A percentile compares a stretch with the other conserved stretches of the same genome.
phyloP scores from a whole-genome alignment of 2,888 invertebrate species.

The Chirona hameri region DNA sequence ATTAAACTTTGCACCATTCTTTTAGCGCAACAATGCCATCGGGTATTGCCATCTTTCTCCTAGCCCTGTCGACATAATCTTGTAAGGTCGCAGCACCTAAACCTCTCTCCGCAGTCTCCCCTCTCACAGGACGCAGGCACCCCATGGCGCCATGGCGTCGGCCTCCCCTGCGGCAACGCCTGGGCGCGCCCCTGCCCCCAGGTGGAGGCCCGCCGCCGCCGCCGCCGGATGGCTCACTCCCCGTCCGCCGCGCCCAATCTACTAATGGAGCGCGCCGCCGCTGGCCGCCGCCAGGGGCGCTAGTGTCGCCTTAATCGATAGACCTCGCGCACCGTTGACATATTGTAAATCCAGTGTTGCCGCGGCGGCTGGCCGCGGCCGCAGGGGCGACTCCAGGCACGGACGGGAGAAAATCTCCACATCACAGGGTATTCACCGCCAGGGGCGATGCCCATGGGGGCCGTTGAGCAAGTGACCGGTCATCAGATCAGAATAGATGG shows the following conservation, averaged over 20 bases:
- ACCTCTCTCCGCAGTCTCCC: background rate
- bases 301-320: background rate
- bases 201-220: background rate
- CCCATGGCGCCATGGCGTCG: background rate
- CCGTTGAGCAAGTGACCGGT: too few species aligned
- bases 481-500: too few species aligned
- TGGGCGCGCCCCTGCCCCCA: slow-evolving; percentile 2
- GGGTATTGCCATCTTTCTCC: too few species aligned
- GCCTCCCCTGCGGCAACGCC: background rate
- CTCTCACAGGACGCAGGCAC: background rate
- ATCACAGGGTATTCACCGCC: too few species aligned
- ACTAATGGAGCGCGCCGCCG: slow-evolving; percentile 3
- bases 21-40: too few species aligned
- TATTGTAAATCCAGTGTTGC: slow-evolving; percentile 26
- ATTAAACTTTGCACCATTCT: too few species aligned
- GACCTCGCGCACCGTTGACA: background rate
- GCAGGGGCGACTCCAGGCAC: background rate
- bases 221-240: background rate
- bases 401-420: background rate
- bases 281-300: slow-evolving; percentile 23
- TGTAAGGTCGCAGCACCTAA: too few species aligned
- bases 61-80: too few species aligned
- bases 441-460: too few species aligned
- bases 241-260: background rate
- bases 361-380: background rate